Conservation (phyloP, 2,888 invertebrate species). For the Phymatocera aterrima region DNA sequence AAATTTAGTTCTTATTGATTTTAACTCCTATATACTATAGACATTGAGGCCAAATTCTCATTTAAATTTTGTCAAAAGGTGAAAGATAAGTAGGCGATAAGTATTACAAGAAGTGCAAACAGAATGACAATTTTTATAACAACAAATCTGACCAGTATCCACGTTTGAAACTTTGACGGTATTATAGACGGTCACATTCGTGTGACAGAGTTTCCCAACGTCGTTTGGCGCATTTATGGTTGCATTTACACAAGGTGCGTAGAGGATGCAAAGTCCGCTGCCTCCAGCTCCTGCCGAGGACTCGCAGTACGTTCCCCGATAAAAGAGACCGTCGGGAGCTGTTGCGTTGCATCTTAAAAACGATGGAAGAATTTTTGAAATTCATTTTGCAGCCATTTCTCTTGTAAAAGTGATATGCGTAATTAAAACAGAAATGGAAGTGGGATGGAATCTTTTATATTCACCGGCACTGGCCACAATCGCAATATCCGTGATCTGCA, state of each 20-base stretch:
- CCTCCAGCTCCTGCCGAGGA: slow-evolving; percentile 59
- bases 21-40: too few relatives aligned
- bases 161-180: slow-evolving; percentile 53
- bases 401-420: not conserved
- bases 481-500: slow-evolving; percentile 62
- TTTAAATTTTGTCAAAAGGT: too few relatives aligned
- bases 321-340: slow-evolving; percentile 56
- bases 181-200: slow-evolving; percentile 53
- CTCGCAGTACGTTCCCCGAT: slow-evolving; percentile 64
- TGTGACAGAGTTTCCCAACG: slow-evolving; percentile 55
- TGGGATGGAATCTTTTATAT: too few relatives aligned
- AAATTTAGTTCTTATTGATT: too few relatives aligned
- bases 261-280: slow-evolving; percentile 60
- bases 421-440: not conserved
- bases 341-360: slow-evolving; percentile 60
- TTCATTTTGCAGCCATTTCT: not conserved
- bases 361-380: not conserved
- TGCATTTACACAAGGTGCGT: slow-evolving; percentile 62
- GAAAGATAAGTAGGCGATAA: too few relatives aligned
- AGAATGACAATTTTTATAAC: not conserved
- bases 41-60: too few relatives aligned
- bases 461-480: slow-evolving; percentile 63
- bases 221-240: slow-evolving; percentile 56
- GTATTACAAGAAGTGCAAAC: too few relatives aligned
- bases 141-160: slow-evolving; percentile 50